These are phyloP conservation scores for Atlantisia rogersi DNA, from an alignment of 2,113 vertebrate genomes.

Conservation along the genomic window DNA sequence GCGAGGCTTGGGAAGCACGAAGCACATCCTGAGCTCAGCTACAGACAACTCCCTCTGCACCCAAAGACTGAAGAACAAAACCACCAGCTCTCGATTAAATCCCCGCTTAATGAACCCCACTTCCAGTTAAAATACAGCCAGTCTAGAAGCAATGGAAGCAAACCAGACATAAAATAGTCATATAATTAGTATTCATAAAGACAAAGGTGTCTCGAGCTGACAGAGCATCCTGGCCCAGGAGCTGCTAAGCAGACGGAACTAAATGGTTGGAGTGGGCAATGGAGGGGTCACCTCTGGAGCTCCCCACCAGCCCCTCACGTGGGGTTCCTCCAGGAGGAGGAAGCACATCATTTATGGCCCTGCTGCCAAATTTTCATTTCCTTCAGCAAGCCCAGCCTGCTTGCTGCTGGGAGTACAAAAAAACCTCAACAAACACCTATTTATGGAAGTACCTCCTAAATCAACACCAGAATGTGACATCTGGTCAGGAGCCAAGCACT, in stretches of 20 bases:
- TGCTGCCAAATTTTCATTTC: not conserved
- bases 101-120: conserved; percentile 22
- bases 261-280: rapidly evolving
- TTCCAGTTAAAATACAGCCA: conserved; percentile 6
- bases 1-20: not conserved
- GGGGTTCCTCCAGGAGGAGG: not conserved
- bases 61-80: not conserved
- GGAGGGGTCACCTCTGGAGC: not conserved
- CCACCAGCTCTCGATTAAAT: not conserved
- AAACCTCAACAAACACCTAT: not conserved
- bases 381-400: not conserved
- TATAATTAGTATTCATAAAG: not conserved
- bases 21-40: not conserved
- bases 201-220: not conserved
- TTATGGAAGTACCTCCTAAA: not conserved
- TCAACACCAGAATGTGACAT: not conserved
- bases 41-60: not conserved
- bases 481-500: not conserved
- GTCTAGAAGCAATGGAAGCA: not conserved
- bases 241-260: rapidly evolving
- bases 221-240: not conserved
- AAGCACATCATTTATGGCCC: not conserved
- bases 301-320: rapidly evolving
- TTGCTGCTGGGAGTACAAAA: not conserved
- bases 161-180: not conserved